These are phyloP conservation scores for Microplitis mediator DNA, from an alignment of 1,140 invertebrate genomes.

Conservation along the genomic window DNA sequence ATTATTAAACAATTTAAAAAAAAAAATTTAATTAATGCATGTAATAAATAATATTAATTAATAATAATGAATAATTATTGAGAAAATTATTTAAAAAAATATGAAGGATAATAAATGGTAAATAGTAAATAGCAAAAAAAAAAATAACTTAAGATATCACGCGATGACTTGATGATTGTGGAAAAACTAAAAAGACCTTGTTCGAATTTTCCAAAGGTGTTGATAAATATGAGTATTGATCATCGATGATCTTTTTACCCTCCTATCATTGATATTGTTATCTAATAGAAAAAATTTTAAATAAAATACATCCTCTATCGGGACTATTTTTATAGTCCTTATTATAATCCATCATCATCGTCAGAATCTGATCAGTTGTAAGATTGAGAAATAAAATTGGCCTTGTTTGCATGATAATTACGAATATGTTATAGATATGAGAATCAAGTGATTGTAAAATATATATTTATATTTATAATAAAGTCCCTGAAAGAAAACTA, in stretches of 20 bases:
- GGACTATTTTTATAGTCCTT: neutral
- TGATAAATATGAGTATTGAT: neutral
- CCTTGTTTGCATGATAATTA: slow-evolving; percentile 59
- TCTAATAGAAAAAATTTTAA: too few relatives aligned
- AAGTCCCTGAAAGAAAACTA: slow-evolving; percentile 38
- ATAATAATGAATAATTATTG: too few relatives aligned
- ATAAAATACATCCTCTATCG: too few relatives aligned
- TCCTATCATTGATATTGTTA: too few relatives aligned
- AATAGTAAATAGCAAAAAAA: neutral
- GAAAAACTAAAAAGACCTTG: slow-evolving; percentile 21
- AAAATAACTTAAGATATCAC: slow-evolving; percentile 17
- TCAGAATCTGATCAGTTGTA: slow-evolving; percentile 8
- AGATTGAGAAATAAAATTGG: slow-evolving; percentile 53
- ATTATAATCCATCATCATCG: neutral
- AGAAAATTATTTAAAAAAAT: too few relatives aligned
- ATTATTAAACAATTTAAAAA: neutral
- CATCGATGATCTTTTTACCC: neutral
- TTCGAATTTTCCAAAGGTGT: slow-evolving; percentile 27
- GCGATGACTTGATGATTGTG: slow-evolving; percentile 18
- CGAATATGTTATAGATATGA: slow-evolving; percentile 61
- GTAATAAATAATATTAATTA: too few relatives aligned
- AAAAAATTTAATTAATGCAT: neutral
- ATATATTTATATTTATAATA: neutral
- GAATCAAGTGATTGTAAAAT: slow-evolving; percentile 47
- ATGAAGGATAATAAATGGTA: neutral